Evolutionary conservation across 2,888 invertebrate species (phyloP).

Genomic region (Lycophotia porphyrea): DNA sequence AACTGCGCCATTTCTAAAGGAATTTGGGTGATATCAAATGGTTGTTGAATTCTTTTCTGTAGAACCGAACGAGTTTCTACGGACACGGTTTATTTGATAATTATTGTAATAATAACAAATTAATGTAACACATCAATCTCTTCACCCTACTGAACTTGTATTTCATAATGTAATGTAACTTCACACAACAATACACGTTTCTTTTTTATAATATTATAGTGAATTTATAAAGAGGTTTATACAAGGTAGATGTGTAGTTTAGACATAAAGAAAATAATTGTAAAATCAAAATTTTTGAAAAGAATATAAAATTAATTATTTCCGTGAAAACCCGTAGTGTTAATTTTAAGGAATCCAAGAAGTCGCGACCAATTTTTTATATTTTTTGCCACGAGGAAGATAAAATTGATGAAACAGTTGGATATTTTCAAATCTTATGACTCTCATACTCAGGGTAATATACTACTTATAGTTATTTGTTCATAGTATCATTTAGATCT

Average conservation of each 20-base stretch:
- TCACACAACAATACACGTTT: conserved; percentile 66
- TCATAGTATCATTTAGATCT: conserved; percentile 79
- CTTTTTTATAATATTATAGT: conserved; percentile 77
- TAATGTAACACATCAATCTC: conserved; percentile 64
- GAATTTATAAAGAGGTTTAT: conserved; percentile 90
- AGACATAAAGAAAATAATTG: conserved; percentile 77
- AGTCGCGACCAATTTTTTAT: conserved; percentile 86
- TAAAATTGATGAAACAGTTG: conserved; percentile 69
- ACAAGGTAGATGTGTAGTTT: conserved; percentile 90
- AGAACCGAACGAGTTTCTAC: conserved; percentile 44
- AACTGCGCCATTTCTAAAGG: conserved; percentile 80
- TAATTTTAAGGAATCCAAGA: conserved; percentile 83
- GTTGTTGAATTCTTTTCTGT: conserved; percentile 70
- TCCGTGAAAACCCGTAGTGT: conserved; percentile 80
- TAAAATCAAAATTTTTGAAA: conserved; percentile 82
- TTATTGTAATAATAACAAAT: conserved; percentile 33
- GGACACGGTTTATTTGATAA: conserved; percentile 41
- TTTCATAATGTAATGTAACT: conserved; percentile 63
- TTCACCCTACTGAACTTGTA: conserved; percentile 54
- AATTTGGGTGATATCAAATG: conserved; percentile 90
- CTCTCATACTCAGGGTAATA: conserved; percentile 88
- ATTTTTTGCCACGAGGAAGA: conserved; percentile 80
- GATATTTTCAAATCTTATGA: conserved; percentile 86
- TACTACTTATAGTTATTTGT: conserved; percentile 81
- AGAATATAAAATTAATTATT: conserved; percentile 70